Evolutionary conservation across 37 sponge, comb jelly and placozoan genomes (phyloP), one percentile per base, ranked within the genome.

Genomic region (Beroe forskalii): DNA sequence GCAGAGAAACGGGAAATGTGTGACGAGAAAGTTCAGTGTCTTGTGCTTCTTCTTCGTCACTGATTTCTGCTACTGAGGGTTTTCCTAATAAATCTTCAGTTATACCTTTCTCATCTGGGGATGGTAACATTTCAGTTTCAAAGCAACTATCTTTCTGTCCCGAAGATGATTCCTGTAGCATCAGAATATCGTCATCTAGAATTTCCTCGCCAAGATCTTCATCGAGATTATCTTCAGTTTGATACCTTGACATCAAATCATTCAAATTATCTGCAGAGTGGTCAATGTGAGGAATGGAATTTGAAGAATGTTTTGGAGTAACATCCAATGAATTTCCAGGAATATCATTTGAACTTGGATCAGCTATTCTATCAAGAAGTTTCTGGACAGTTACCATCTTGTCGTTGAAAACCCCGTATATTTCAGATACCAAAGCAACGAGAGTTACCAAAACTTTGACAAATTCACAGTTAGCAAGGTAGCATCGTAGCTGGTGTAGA

Each of bases 391-490:
- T 9, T 23, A 6, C 3, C 4, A 6, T 6, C 28, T 17, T 17
- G 19, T 72, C 6, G 31, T 3, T 37, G 40, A 72, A 3, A 1
- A 36, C 19, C 4, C 6, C 8, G 22, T 36, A 36, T 6, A 72
- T 36, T 37, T 72, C 27, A 38, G 76, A 28, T 6, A 37, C 40
- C 40, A 72, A 8, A 28, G 76, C 76, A 17, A 36, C 6, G 1
- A 72, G 14, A 17, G 40, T 27, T 27, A 72, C 40, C 76, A 72
- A 37, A 23, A 72, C 40, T 72, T 37, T 72, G 38, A 72, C 76
- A 72, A 72, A 72, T 22, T 72, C 76, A 72, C 40, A 38, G 40
- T 72, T 72, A 37, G 76, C 38, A 28, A 72, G 9, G 40, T 72
- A 72, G 6, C 38, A 36, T 1, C 3, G 6, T 3, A 72, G 76